Conservation (phyloP, 2,113 vertebrate genomes). For the Hemichromis elongatus region DNA sequence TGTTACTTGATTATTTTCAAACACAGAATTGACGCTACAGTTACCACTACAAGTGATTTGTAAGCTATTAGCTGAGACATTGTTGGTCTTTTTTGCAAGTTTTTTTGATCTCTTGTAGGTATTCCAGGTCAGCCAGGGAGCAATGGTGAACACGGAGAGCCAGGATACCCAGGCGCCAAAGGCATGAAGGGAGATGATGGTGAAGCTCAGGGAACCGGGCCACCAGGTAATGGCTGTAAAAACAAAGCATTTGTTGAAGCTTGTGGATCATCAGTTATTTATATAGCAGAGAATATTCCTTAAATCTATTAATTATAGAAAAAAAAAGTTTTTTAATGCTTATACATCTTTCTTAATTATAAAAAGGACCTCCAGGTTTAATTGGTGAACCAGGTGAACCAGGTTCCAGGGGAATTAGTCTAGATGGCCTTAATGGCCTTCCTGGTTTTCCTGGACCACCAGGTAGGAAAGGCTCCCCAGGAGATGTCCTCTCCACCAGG, state of each 20-base stretch:
- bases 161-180: conserved; percentile 43
- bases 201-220: conserved; percentile 35
- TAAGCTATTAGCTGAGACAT: background rate
- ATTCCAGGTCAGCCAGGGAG: conserved; percentile 29
- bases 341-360: background rate
- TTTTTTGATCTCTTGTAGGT: background rate
- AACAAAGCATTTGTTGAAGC: background rate
- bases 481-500: background rate
- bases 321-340: background rate
- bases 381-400: conserved; percentile 42
- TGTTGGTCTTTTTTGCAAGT: background rate
- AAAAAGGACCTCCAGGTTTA: conserved; percentile 65
- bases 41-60: background rate
- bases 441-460: conserved; percentile 30
- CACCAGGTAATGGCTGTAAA: conserved; percentile 45
- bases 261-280: background rate
- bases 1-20: background rate
- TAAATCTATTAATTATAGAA: background rate
- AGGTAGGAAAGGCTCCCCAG: conserved; percentile 45
- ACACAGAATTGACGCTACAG: background rate
- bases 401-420: conserved; percentile 4
- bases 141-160: background rate
- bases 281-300: background rate
- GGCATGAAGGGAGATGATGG: conserved; percentile 46
- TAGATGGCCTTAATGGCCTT: conserved; percentile 33